Evolutionary conservation across 2,113 vertebrate genomes (phyloP).

Genomic region (Noctilio leporinus): DNA sequence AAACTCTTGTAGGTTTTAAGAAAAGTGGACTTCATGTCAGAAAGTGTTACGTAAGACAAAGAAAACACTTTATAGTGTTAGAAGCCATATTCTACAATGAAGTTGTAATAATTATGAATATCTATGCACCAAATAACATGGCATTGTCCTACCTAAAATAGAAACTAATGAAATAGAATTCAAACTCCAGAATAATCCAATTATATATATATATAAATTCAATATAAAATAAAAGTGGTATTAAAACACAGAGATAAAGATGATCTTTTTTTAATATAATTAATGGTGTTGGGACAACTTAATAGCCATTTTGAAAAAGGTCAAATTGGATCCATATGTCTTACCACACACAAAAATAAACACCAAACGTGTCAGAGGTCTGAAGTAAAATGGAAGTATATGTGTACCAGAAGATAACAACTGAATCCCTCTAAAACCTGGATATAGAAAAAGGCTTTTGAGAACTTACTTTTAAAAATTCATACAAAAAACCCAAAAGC

Average conservation of each 20-base stretch:
- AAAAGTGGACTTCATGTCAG: background rate
- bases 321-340: background rate
- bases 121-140: background rate
- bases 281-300: background rate
- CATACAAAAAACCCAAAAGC: background rate
- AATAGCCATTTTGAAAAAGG: background rate
- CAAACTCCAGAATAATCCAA: background rate
- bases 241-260: background rate
- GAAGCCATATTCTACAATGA: background rate
- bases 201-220: background rate
- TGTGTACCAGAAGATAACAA: background rate
- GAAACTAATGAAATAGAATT: background rate
- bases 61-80: background rate
- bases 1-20: background rate
- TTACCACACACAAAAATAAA: background rate
- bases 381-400: background rate
- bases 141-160: background rate
- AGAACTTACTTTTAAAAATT: slow-evolving; percentile 5
- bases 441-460: background rate
- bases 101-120: background rate
- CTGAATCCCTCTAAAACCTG: background rate
- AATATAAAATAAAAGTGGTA: background rate
- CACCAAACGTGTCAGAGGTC: background rate
- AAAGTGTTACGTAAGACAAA: background rate
- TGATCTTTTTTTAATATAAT: background rate